phyloP scores from a whole-genome alignment of 2,113 vertebrate species.

The Probosciger aterrimus region DNA sequence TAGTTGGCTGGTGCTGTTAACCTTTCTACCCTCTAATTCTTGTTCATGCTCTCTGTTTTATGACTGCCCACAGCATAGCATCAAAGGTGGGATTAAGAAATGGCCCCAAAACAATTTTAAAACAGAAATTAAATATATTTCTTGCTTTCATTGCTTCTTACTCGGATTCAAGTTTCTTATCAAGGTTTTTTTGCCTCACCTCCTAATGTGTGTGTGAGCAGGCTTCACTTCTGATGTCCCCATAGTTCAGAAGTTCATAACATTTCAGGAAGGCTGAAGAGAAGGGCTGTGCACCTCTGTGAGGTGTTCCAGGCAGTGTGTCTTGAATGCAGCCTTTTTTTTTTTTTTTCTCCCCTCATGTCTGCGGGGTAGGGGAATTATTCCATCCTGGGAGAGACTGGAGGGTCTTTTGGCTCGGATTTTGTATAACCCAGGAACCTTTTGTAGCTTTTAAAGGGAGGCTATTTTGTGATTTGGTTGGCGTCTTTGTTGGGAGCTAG shows the following conservation, averaged over 20 bases:
- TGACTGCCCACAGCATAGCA: not conserved
- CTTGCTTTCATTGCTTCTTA: not conserved
- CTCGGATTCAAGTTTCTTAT: not conserved
- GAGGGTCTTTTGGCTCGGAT: not conserved
- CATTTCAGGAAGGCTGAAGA: not conserved
- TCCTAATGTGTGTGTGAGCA: not conserved
- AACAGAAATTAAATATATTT: not conserved
- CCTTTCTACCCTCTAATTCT: not conserved
- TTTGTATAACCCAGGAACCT: not conserved
- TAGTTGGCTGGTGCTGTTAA: not conserved
- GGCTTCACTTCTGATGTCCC: not conserved
- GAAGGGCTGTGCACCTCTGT: not conserved
- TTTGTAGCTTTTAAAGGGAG: not conserved
- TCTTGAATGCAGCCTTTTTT: not conserved
- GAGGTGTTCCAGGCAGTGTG: not conserved
- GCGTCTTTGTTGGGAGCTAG: not conserved
- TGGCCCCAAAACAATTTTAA: not conserved
- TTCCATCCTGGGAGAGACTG: not conserved
- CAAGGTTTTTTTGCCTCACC: rapidly evolving
- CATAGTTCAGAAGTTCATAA: not conserved
- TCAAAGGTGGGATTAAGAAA: not conserved
- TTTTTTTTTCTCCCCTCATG: not conserved
- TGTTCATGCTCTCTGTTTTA: not conserved
- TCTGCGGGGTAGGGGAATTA: not conserved
- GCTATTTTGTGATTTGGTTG: not conserved